A percentile compares a stretch with the other conserved stretches of the same genome.
Evolutionary conservation across 1,140 invertebrate genomes (phyloP).

Genomic region (Drosophila equinoxialis): DNA sequence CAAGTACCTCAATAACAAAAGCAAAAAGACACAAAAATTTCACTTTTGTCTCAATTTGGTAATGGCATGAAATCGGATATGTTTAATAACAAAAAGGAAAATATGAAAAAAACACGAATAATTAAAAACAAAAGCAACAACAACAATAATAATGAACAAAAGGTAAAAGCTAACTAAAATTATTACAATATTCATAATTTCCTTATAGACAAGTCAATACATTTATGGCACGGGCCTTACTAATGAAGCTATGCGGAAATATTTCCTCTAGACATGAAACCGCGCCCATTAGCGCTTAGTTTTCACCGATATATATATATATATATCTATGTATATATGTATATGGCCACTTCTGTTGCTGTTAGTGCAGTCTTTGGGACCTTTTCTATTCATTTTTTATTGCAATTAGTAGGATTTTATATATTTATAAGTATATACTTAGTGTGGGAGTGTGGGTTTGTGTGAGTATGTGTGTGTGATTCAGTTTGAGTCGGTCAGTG

Average conservation of each 20-base stretch:
- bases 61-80: constrained; percentile 63
- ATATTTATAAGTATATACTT: constrained; percentile 14
- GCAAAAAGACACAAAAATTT: constrained; percentile 34
- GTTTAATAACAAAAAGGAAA: constrained; percentile 13
- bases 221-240: constrained; percentile 31
- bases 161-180: not conserved
- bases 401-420: not conserved
- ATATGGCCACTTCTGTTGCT: constrained; percentile 22
- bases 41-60: constrained; percentile 39
- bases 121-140: constrained; percentile 11
- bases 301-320: constrained; percentile 33
- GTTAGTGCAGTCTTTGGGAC: constrained; percentile 70
- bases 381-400: constrained; percentile 1
- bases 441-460: constrained; percentile 3
- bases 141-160: not conserved
- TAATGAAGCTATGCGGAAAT: constrained; percentile 68
- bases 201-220: constrained; percentile 1
- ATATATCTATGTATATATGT: constrained; percentile 1
- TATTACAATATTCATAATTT: constrained; percentile 11
- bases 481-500: constrained; percentile 44
- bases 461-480: constrained; percentile 17
- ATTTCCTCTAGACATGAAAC: constrained; percentile 61
- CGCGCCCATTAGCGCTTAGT: constrained; percentile 57
- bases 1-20: constrained; percentile 37
- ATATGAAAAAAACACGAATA: not conserved